A percentile compares a stretch with the other conserved stretches of the same genome.
These are phyloP conservation scores for Lycia hirtaria DNA, from an alignment of 2,888 invertebrate genomes.

Conservation along the genomic window DNA sequence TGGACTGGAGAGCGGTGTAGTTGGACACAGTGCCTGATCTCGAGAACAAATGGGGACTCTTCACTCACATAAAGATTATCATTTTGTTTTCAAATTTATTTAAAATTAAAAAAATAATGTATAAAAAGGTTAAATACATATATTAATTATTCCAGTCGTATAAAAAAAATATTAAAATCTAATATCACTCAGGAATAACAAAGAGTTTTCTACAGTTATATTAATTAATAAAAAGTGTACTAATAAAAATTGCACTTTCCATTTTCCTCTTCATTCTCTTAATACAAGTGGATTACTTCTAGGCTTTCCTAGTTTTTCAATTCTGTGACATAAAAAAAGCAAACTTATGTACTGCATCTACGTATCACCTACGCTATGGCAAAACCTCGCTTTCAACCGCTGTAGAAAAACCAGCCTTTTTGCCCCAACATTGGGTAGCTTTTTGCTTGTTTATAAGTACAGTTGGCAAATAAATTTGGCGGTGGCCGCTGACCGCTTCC, in stretches of 20 bases:
- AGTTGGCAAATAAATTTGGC: constrained; percentile 67
- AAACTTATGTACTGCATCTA: constrained; percentile 22
- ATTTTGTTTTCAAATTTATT: neutral
- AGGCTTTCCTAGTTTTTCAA: no score
- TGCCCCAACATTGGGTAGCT: constrained; percentile 13
- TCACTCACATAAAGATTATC: neutral
- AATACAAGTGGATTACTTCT: no score
- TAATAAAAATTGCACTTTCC: no score
- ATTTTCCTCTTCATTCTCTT: no score
- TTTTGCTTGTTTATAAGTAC: constrained; percentile 40
- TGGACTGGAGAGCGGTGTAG: constrained; percentile 24
- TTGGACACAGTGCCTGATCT: constrained; percentile 15
- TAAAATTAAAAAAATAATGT: neutral
- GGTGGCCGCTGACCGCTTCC: constrained; percentile 69
- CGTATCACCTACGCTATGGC: neutral
- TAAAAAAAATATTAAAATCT: no score
- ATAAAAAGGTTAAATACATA: neutral
- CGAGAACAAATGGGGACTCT: neutral
- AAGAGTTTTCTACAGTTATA: no score
- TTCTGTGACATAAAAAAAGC: neutral
- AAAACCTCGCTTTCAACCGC: constrained; percentile 43
- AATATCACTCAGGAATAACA: no score
- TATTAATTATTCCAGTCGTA: no score
- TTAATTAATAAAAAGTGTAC: no score
- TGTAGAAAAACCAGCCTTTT: constrained; percentile 31